Evolutionary conservation across 2,113 vertebrate genomes (phyloP).

Genomic region (Boulengeromyrus knoepffleri): DNA sequence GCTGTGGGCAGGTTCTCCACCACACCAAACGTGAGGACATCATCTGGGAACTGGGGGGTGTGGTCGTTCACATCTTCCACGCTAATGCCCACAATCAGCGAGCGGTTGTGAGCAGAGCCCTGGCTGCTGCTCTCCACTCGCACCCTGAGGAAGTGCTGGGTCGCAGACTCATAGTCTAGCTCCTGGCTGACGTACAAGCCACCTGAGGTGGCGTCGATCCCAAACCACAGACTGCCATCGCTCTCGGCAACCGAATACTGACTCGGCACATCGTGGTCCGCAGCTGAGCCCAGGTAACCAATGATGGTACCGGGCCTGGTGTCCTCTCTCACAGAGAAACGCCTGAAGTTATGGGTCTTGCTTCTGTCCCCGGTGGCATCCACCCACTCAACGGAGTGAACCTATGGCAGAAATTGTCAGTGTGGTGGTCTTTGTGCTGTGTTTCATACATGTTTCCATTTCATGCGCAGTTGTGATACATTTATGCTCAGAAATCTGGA

Average conservation of each 20-base stretch:
- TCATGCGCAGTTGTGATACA: not conserved
- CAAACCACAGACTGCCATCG: slow-evolving; percentile 65
- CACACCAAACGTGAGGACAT: slow-evolving; percentile 66
- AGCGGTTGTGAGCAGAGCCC: slow-evolving; percentile 39
- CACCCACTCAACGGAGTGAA: slow-evolving; percentile 55
- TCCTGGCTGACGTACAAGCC: slow-evolving; percentile 72
- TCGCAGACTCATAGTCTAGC: slow-evolving; percentile 76
- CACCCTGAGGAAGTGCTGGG: slow-evolving; percentile 68
- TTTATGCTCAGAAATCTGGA: not conserved
- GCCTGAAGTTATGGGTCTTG: slow-evolving; percentile 51
- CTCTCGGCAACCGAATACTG: slow-evolving; percentile 63
- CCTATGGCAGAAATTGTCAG: slow-evolving; percentile 50
- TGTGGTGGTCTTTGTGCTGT: not conserved
- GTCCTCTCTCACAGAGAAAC: slow-evolving; percentile 71
- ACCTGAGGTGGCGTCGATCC: slow-evolving; percentile 66
- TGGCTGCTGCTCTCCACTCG: slow-evolving; percentile 47
- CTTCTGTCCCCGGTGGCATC: not conserved
- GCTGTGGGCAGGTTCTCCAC: slow-evolving; percentile 68
- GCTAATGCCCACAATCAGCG: slow-evolving; percentile 61
- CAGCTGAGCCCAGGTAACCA: slow-evolving; percentile 46
- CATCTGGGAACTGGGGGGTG: slow-evolving; percentile 69
- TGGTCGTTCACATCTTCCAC: slow-evolving; percentile 85
- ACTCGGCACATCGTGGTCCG: not conserved
- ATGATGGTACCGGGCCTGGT: slow-evolving; percentile 62
- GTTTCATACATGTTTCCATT: not conserved